Evolutionary conservation across 2,888 invertebrate genomes (phyloP).

Genomic region (Pardosa pseudoannulata): DNA sequence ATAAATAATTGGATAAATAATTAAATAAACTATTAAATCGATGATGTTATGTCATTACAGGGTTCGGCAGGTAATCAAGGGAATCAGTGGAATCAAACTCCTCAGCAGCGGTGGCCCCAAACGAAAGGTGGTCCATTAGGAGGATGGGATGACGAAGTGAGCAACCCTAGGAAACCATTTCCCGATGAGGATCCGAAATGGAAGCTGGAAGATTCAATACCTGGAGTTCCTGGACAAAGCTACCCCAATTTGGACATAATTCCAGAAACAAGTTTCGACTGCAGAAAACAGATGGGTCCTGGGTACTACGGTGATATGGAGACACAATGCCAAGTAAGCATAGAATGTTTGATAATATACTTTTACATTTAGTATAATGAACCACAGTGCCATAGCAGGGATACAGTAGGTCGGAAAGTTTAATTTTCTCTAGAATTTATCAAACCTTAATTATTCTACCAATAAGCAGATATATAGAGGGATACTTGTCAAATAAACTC

Average conservation of each 20-base stretch:
- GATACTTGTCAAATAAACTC: no score
- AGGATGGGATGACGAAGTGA: constrained; percentile 58
- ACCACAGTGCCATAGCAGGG: no score
- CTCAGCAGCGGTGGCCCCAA: constrained; percentile 13
- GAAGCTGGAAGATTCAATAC: constrained; percentile 78
- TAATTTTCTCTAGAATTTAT: no score
- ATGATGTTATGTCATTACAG: no score
- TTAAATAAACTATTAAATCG: no score
- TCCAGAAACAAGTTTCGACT: constrained; percentile 74
- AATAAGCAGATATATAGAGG: no score
- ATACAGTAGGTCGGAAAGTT: no score
- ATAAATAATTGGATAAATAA: no score
- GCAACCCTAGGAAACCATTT: constrained; percentile 22
- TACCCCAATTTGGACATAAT: constrained; percentile 81
- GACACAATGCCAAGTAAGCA: constrained; percentile 73
- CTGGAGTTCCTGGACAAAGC: constrained; percentile 83
- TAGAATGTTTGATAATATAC: no score
- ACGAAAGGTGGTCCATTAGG: constrained; percentile 29
- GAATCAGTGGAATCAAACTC: neutral
- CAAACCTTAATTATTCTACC: no score
- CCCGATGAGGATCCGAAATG: constrained; percentile 9
- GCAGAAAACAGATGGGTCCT: constrained; percentile 69
- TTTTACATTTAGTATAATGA: no score
- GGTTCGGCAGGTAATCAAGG: neutral
- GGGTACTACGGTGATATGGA: constrained; percentile 74